These are phyloP conservation scores for Pandion haliaetus DNA, from an alignment of 2,113 vertebrate species.

Conservation along the genomic window DNA sequence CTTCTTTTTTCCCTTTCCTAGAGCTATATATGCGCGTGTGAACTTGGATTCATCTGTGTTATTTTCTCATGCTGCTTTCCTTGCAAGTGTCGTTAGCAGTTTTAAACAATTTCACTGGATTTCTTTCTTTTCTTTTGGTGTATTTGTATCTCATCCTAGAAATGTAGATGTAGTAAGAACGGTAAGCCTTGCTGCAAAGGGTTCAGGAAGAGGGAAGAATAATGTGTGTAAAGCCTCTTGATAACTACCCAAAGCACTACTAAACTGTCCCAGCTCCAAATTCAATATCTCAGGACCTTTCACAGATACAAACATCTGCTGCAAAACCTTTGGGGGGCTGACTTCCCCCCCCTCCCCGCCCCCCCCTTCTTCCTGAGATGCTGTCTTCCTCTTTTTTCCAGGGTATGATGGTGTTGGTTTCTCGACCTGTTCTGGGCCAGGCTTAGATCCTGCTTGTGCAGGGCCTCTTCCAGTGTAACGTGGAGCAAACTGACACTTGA, in stretches of 20 bases:
- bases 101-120: neutral
- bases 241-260: neutral
- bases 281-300: neutral
- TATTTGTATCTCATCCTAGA: neutral
- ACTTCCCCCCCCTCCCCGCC: fast-evolving
- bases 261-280: neutral
- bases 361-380: neutral
- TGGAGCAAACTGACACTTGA: neutral
- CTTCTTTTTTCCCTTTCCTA: neutral
- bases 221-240: neutral
- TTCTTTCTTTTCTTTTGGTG: neutral
- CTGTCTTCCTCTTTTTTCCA: neutral
- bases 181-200: neutral
- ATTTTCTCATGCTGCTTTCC: neutral
- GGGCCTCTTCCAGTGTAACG: neutral
- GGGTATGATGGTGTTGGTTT: fast-evolving
- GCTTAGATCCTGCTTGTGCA: neutral
- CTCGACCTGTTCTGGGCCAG: neutral
- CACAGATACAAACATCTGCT: neutral
- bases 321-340: neutral
- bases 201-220: neutral
- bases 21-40: neutral
- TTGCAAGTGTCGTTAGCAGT: neutral
- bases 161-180: neutral
- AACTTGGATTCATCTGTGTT: neutral